A percentile compares a stretch with the other conserved stretches of the same genome.
These are phyloP conservation scores for Tachina grossa DNA, from an alignment of 2,888 invertebrate species.

Conservation along the genomic window DNA sequence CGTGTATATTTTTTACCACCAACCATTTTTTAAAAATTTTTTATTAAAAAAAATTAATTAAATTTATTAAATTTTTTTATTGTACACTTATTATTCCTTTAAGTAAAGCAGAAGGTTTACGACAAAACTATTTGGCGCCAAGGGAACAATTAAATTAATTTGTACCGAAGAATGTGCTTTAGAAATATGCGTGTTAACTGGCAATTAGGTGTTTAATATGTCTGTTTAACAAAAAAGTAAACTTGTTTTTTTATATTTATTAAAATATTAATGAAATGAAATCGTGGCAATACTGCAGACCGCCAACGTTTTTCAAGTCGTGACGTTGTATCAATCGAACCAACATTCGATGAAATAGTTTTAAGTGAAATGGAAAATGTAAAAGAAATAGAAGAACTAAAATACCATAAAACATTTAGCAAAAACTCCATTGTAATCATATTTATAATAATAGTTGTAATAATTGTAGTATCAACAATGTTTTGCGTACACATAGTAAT, in stretches of 20 bases:
- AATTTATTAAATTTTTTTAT: slow-evolving; percentile 2
- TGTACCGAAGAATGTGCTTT: slow-evolving; percentile 14
- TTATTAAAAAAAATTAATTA: slow-evolving; percentile 23
- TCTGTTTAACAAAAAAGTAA: slow-evolving; percentile 43
- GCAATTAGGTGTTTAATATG: slow-evolving; percentile 44
- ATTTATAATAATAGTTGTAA: too few relatives aligned
- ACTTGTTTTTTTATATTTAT: slow-evolving; percentile 31
- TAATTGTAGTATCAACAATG: too few relatives aligned
- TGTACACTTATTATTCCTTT: slow-evolving; percentile 33
- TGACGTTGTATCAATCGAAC: slow-evolving; percentile 78
- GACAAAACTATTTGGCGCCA: slow-evolving; percentile 60
- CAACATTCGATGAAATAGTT: too few relatives aligned
- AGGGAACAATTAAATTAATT: slow-evolving; percentile 47
- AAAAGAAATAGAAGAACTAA: too few relatives aligned
- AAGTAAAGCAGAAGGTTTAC: neutral
- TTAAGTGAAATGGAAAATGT: too few relatives aligned
- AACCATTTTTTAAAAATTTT: slow-evolving; percentile 77
- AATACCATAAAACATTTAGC: too few relatives aligned
- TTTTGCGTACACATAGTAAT: too few relatives aligned
- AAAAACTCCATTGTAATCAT: too few relatives aligned
- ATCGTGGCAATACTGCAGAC: slow-evolving; percentile 80
- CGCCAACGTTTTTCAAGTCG: slow-evolving; percentile 76
- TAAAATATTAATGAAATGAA: slow-evolving; percentile 30
- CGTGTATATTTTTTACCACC: slow-evolving; percentile 80
- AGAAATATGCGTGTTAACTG: slow-evolving; percentile 64